Evolutionary conservation across 2,888 invertebrate genomes (phyloP), one percentile per base, ranked within the genome.

Genomic region (Aspidiotus rigidus): DNA sequence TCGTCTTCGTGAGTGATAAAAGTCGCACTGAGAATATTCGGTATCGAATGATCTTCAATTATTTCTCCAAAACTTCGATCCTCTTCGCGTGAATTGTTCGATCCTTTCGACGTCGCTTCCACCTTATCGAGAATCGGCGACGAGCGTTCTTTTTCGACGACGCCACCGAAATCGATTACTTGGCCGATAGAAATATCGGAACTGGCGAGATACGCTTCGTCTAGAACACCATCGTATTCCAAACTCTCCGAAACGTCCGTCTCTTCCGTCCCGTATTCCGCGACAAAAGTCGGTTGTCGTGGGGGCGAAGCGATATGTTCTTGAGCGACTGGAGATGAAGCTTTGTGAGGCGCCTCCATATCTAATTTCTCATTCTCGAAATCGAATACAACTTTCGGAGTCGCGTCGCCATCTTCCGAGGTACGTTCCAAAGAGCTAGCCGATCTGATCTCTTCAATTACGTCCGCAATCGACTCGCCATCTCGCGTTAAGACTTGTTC

Each of bases 1-100:
- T 56, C 63, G 5, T 7, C 10, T 28, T 62, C 56, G 1, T 49
- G 15, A n/a, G 8, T 15, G n/a, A 7, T 39, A n/a, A 69, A 62
- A 7, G 69, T 69, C 17, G 62, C 11, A 5, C 7, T 16, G 17
- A 53, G 16, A 7, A 57, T 15, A 10, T 62, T 62, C 7, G 62
- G 62, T 41, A 69, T 62, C 0, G 69, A 69, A 44, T 42, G 56
- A 69, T 69, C 57, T 62, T 69, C 69, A 7, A 69, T 42, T 15
- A 69, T 42, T 17, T 69, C 69, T 28, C 62, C 69, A 10, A 57
- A 56, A n/a, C 69, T 69, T 62, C 62, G 16, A 42, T 62, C 62
- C 16, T 53, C 61, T 54, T 69, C 69, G 62, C 17, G 53, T 6
- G 62, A 62, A 7, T 42, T 44, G 40, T 66, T 44, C 15, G 57